These are phyloP conservation scores for Sialia sialis DNA, from an alignment of 2,113 vertebrate genomes.

Conservation along the genomic window DNA sequence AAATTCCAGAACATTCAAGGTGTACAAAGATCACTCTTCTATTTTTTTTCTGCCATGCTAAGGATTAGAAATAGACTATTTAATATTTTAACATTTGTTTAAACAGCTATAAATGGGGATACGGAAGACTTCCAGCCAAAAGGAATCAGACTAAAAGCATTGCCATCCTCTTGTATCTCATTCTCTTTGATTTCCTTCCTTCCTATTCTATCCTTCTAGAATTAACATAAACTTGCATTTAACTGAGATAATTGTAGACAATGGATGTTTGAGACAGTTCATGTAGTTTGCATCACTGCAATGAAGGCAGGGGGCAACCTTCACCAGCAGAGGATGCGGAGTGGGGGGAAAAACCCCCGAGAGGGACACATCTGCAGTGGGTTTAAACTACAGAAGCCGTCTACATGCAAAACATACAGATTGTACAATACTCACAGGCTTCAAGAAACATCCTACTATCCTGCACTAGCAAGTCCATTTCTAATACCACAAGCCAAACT, in stretches of 20 bases:
- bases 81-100: not conserved
- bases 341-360: rapidly evolving
- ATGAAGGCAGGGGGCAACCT: not conserved
- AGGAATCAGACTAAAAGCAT: not conserved
- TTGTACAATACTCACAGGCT: not conserved
- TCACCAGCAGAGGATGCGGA: not conserved
- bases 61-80: not conserved
- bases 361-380: too few relatives aligned
- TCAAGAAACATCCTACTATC: not conserved
- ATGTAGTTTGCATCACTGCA: not conserved
- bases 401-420: not conserved
- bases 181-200: not conserved
- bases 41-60: not conserved
- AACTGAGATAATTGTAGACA: not conserved
- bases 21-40: not conserved
- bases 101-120: not conserved
- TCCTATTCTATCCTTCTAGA: not conserved
- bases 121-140: not conserved
- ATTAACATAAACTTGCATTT: not conserved
- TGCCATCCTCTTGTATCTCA: not conserved
- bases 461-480: not conserved
- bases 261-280: not conserved
- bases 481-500: not conserved
- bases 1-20: not conserved
- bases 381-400: slow-evolving; percentile 19